These are phyloP conservation scores for Scaptomyza graminum DNA, from an alignment of 1,140 invertebrate genomes.

Conservation along the genomic window DNA sequence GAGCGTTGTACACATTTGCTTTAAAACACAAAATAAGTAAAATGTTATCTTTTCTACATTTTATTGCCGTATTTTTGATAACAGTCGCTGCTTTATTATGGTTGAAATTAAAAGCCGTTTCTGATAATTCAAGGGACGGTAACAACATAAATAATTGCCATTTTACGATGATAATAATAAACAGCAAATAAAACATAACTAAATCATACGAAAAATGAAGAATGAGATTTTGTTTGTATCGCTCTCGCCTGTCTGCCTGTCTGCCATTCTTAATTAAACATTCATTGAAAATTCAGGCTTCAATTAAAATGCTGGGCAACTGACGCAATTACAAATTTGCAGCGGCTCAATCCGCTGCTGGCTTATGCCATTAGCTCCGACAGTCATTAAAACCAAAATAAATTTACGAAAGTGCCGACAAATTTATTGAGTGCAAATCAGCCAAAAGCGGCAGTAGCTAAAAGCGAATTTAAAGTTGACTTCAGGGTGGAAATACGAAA, in stretches of 20 bases:
- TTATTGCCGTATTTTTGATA: slow-evolving; percentile 54
- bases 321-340: slow-evolving; percentile 57
- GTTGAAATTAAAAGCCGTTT: slow-evolving; percentile 37
- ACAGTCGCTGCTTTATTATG: slow-evolving; percentile 31
- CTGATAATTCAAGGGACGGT: slow-evolving; percentile 13
- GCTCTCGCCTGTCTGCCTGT: background rate
- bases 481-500: background rate
- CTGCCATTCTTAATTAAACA: background rate
- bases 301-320: slow-evolving; percentile 31
- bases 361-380: slow-evolving; percentile 1
- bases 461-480: slow-evolving; percentile 38
- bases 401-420: slow-evolving; percentile 59
- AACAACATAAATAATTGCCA: slow-evolving; percentile 35
- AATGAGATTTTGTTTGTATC: background rate
- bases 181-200: background rate
- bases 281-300: slow-evolving; percentile 18
- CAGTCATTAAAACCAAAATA: slow-evolving; percentile 48
- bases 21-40: slow-evolving; percentile 26
- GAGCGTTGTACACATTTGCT: slow-evolving; percentile 44
- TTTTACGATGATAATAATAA: slow-evolving; percentile 15
- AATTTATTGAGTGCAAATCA: slow-evolving; percentile 79
- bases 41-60: slow-evolving; percentile 16
- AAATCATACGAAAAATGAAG: slow-evolving; percentile 7
- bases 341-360: background rate
- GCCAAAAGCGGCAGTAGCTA: slow-evolving; percentile 10